Conservation (phyloP, 1,140 invertebrate genomes). For the Caenorhabditis brenneri region DNA sequence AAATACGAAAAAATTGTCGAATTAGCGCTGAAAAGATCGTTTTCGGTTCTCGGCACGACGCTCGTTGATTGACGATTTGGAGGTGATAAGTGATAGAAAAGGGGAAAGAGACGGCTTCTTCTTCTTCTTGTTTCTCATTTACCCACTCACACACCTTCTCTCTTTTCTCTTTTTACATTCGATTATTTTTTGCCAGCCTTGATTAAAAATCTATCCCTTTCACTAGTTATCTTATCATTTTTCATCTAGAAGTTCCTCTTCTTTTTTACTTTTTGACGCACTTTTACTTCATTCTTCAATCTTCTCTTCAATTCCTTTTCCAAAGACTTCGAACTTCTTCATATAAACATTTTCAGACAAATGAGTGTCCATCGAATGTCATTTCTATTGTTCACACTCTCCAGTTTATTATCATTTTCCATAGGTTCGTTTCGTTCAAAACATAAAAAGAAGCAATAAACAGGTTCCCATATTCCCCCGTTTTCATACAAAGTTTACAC, state of each 20-base stretch:
- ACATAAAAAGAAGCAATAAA: not conserved
- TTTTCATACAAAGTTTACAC: not conserved
- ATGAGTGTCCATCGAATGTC: not conserved
- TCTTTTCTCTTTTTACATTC: not conserved
- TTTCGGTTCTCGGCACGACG: conserved; percentile 26
- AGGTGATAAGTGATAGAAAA: conserved; percentile 30
- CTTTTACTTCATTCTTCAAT: not conserved
- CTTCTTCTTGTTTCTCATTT: conserved; percentile 32
- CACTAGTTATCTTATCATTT: conserved; percentile 27
- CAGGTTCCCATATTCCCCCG: not conserved
- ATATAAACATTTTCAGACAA: not conserved
- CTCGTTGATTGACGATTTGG: conserved; percentile 20
- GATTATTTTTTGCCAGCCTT: conserved; percentile 9
- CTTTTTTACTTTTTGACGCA: not conserved
- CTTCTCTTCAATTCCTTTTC: not conserved
- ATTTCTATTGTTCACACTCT: conserved; percentile 14
- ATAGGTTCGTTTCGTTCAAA: conserved; percentile 29
- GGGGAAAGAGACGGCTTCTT: not conserved
- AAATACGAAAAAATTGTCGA: conserved; percentile 3
- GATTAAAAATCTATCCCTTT: conserved; percentile 41
- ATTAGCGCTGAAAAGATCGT: conserved; percentile 14
- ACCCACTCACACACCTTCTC: not conserved
- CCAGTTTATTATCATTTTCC: conserved; percentile 25
- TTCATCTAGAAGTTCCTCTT: not conserved
- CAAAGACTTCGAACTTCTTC: not conserved